These are phyloP conservation scores for Branchellion lobata DNA, from an alignment of 2,888 invertebrate genomes.

Conservation along the genomic window DNA sequence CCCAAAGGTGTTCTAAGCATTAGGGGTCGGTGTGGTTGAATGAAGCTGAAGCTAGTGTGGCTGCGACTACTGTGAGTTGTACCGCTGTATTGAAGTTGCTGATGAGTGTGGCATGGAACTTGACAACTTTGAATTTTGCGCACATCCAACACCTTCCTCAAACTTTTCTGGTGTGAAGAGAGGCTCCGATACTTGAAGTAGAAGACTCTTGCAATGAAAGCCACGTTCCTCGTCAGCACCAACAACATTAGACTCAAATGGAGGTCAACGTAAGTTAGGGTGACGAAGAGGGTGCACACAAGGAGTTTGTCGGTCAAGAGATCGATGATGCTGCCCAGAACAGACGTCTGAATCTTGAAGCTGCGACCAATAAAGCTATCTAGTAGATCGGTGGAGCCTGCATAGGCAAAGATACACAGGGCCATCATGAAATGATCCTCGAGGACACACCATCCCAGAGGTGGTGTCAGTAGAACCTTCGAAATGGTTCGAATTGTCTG, in stretches of 20 bases:
- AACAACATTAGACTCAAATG: conserved; percentile 73
- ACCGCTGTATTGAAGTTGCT: too few species aligned
- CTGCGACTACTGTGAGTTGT: too few species aligned
- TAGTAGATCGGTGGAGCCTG: conserved; percentile 86
- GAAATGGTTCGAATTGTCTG: too few species aligned
- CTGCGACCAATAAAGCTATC: conserved; percentile 95
- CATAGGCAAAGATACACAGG: conserved; percentile 77
- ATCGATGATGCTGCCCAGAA: conserved; percentile 90
- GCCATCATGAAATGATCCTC: conserved; percentile 77
- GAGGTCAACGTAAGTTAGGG: conserved; percentile 79
- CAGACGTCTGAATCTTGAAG: conserved; percentile 85
- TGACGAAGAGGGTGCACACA: conserved; percentile 81
- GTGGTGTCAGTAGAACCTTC: conserved; percentile 82
- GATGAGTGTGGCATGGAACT: conserved; percentile 84
- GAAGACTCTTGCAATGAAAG: conserved; percentile 79
- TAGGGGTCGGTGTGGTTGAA: too few species aligned
- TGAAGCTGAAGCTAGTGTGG: too few species aligned
- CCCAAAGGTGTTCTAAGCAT: too few species aligned
- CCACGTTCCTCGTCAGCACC: conserved; percentile 80
- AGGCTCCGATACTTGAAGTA: conserved; percentile 86
- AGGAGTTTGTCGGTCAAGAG: conserved; percentile 95
- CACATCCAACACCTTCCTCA: conserved; percentile 71
- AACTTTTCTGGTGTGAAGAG: conserved; percentile 70
- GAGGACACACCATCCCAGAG: conserved; percentile 83
- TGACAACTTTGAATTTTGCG: conserved; percentile 87